Conservation (phyloP, 2,888 invertebrate species). For the Hoplodrina blanda region DNA sequence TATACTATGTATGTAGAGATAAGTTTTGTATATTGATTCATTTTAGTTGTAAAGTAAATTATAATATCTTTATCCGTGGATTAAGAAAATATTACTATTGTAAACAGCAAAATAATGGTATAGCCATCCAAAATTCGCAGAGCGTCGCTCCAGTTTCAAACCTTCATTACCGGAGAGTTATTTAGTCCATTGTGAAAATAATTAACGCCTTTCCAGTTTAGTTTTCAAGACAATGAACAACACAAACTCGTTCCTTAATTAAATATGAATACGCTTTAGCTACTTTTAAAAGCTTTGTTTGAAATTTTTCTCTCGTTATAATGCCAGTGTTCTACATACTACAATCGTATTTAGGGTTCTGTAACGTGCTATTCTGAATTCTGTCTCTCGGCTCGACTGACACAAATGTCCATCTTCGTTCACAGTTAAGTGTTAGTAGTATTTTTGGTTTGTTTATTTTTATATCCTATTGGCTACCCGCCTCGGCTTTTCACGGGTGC, state of each 20-base stretch:
- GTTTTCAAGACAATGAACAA: conserved; percentile 64
- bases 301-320: conserved; percentile 49
- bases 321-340: conserved; percentile 1
- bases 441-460: too few species aligned
- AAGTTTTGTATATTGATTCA: too few species aligned
- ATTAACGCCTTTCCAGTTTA: conserved; percentile 63
- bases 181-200: conserved; percentile 64
- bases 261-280: conserved; percentile 67
- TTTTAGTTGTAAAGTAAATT: too few species aligned
- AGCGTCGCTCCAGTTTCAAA: conserved; percentile 48
- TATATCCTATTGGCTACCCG: too few species aligned
- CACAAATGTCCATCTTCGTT: too few species aligned
- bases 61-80: too few species aligned
- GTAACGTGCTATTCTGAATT: neutral
- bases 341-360: neutral
- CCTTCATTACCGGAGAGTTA: conserved; percentile 52
- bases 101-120: neutral
- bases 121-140: conserved; percentile 16
- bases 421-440: too few species aligned
- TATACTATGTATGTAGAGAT: too few species aligned
- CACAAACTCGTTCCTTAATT: conserved; percentile 65
- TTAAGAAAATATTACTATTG: neutral
- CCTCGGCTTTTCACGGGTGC: too few species aligned
- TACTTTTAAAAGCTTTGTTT: conserved; percentile 64
- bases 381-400: too few species aligned